A percentile compares a stretch with the other conserved stretches of the same genome.
Evolutionary conservation across 2,888 invertebrate genomes (phyloP).

Genomic region (Tolmerus cingulatus): DNA sequence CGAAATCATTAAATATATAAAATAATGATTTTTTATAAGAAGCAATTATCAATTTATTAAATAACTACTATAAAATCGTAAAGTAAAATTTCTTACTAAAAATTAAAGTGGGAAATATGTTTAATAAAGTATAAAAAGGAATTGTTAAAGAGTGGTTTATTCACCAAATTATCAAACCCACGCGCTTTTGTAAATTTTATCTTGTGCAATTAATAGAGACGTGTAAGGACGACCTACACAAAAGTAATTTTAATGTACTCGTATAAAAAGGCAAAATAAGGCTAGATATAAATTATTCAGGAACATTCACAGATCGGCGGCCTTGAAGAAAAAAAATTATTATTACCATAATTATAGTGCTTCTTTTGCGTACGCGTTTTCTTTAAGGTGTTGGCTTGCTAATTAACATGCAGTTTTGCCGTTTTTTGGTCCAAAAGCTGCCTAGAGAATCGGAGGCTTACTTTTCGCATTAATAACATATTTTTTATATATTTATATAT

Average conservation of each 20-base stretch:
- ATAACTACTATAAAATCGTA: too few relatives aligned
- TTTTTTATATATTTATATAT: too few relatives aligned
- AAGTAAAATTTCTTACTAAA: too few relatives aligned
- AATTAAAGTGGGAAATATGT: too few relatives aligned
- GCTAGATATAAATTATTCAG: background rate
- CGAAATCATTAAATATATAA: too few relatives aligned
- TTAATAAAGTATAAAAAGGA: background rate
- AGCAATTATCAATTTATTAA: too few relatives aligned
- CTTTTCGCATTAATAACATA: too few relatives aligned
- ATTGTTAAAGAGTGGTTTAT: background rate
- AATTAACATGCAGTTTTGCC: background rate
- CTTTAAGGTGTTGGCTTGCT: background rate
- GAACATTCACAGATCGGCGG: background rate
- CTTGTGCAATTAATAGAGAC: background rate
- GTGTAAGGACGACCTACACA: background rate
- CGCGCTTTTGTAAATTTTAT: background rate
- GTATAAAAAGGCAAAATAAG: background rate
- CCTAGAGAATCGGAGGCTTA: background rate
- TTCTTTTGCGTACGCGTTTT: background rate
- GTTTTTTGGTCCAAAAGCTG: background rate
- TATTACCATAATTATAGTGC: background rate
- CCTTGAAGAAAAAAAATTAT: background rate
- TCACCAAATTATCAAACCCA: background rate
- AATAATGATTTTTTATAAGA: too few relatives aligned
- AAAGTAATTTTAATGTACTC: background rate